A percentile compares a stretch with the other conserved stretches of the same genome.
Evolutionary conservation across 2,113 vertebrate genomes (phyloP).

Genomic region (Mastomys coucha): DNA sequence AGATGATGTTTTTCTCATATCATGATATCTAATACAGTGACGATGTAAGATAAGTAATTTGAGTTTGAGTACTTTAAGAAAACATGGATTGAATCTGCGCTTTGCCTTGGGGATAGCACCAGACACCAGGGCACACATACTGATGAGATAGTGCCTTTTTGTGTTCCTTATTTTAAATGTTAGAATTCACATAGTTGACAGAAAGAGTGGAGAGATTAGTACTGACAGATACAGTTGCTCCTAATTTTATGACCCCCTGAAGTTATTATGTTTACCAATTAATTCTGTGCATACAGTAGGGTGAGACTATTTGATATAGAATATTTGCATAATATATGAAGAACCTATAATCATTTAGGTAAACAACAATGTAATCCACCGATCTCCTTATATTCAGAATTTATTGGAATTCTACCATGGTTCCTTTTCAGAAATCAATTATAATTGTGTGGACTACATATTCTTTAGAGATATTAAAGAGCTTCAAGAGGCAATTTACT

Average conservation of each 20-base stretch:
- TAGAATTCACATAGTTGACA: not conserved
- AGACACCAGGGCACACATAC: not conserved
- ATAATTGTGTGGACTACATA: not conserved
- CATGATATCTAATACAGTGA: not conserved
- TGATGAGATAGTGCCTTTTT: not conserved
- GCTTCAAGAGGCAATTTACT: not conserved
- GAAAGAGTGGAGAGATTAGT: not conserved
- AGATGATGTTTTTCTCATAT: not conserved
- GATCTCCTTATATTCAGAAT: not conserved
- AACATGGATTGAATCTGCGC: not conserved
- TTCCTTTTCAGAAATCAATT: not conserved
- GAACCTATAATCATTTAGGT: not conserved
- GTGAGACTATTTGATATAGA: not conserved
- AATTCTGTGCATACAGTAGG: not conserved
- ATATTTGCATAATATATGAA: not conserved
- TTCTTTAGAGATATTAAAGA: not conserved
- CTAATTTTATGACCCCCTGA: not conserved
- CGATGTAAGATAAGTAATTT: not conserved
- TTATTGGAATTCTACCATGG: not conserved
- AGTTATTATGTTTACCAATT: not conserved
- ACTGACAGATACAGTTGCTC: not conserved
- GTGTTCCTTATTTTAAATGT: not conserved
- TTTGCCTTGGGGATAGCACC: not conserved
- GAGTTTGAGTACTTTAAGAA: not conserved
- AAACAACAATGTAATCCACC: not conserved